phyloP scores from a whole-genome alignment of 1,140 invertebrate species.

The Harlomillsia oculata region DNA sequence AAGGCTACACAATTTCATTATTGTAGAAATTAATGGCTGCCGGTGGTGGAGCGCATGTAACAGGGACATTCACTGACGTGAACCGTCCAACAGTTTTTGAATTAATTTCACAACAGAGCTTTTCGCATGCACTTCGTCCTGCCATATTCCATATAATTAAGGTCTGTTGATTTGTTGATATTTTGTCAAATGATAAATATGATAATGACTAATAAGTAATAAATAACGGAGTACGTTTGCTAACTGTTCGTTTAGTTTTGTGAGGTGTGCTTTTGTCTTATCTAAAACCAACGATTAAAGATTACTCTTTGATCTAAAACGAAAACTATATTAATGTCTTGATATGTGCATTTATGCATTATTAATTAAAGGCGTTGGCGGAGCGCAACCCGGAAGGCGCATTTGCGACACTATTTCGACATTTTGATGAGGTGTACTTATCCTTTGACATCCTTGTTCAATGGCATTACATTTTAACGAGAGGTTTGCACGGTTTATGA shows the following conservation, averaged over 20 bases:
- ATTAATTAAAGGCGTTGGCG: conserved; percentile 11
- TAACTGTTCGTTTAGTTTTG: too few species aligned
- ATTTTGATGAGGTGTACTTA: conserved; percentile 26
- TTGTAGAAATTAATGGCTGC: conserved; percentile 11
- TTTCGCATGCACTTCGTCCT: conserved; percentile 14
- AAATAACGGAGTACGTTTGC: too few species aligned
- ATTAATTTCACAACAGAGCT: conserved; percentile 18
- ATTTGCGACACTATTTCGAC: neutral
- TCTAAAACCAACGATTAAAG: too few species aligned
- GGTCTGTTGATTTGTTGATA: too few species aligned
- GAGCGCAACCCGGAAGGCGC: conserved; percentile 12
- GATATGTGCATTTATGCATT: neutral
- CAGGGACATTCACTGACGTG: conserved; percentile 4
- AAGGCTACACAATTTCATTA: neutral
- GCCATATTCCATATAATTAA: conserved; percentile 19
- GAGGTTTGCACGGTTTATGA: too few species aligned
- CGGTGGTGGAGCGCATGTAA: conserved; percentile 13
- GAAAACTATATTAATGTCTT: too few species aligned
- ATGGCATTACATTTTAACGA: conserved; percentile 24
- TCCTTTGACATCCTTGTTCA: conserved; percentile 21
- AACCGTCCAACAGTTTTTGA: conserved; percentile 16
- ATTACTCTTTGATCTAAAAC: too few species aligned
- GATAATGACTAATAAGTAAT: too few species aligned
- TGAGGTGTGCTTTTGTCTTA: too few species aligned
- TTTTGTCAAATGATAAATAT: too few species aligned